Base-by-base conservation (phyloP, 1,140 invertebrate species). In the Papilio polyxenes region DNA sequence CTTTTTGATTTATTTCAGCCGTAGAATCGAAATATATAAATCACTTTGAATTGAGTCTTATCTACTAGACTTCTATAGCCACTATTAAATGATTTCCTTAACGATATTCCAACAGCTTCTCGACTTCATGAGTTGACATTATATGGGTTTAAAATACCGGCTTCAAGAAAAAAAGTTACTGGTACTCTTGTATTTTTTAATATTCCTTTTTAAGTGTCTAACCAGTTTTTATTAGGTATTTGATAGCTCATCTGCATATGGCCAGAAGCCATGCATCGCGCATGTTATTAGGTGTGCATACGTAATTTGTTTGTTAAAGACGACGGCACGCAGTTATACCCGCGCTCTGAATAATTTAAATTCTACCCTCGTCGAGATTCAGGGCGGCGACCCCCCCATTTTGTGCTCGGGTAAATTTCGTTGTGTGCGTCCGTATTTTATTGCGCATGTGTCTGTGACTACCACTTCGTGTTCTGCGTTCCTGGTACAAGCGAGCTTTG, bases 221-320 rank as follows among this genome's bases (percentile, higher is more conserved):
- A 59, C 17, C n/a, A 59, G 56, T 59, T 20, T 59, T 59, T 59
- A 59, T 56, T 37, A 72, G 31, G 65, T 92, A 94, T 93, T 93
- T 94, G 92, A 94, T 92, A 92, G 89, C 89, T 89, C 89, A 88
- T 87, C 85, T 85, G 83, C 87, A 83, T 82, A 86, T 88, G 90
- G 86, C 88, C 89, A 90, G 89, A 90, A 93, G 91, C 88, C 87
- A 83, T 83, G 83, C 81, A 80, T 87, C 91, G 89, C 92, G 92
- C 92, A 89, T 88, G 91, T 93, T 93, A 94, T 93, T 94, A 93
- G 92, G 91, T 88, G 89, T 87, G 93, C 91, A 93, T 94, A 93
- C 90, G 89, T 94, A 94, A 94, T 94, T 93, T 94, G 93, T 94
- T 93, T 94, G 92, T 94, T 92, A 93, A 93, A 94, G 93, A 92